A percentile compares a stretch with the other conserved stretches of the same genome.
Conservation (phyloP, 2,888 invertebrate species). For the Diplolepis rosae region DNA sequence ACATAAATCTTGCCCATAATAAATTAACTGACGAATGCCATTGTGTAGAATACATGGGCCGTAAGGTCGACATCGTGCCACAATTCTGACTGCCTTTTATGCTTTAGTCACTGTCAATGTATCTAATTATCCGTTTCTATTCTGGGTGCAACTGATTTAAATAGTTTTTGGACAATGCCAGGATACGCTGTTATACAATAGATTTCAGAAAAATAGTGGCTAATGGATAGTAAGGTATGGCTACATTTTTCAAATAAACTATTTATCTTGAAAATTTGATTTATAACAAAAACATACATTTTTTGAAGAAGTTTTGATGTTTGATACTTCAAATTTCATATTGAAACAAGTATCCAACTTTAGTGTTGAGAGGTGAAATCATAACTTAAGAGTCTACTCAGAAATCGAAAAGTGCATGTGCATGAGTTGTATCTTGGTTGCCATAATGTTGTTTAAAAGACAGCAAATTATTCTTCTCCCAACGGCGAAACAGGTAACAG, state of each 20-base stretch:
- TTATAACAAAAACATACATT: not conserved
- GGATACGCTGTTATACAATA: slow-evolving; percentile 21
- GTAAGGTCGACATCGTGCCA: not conserved
- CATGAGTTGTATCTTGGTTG: not conserved
- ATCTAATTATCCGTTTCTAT: slow-evolving; percentile 29
- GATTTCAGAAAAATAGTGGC: not conserved
- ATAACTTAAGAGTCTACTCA: slow-evolving; percentile 15
- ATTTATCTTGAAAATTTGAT: not conserved
- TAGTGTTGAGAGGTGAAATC: not conserved
- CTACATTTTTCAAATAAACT: not conserved
- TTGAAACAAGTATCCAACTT: not conserved
- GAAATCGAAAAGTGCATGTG: slow-evolving; percentile 10
- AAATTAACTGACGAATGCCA: slow-evolving; percentile 21
- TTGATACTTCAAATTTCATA: not conserved
- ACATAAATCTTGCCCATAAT: slow-evolving; percentile 11
- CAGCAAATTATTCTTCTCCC: slow-evolving; percentile 24
- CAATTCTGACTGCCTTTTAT: slow-evolving; percentile 7
- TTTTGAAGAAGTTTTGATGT: not conserved
- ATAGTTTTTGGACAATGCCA: not conserved
- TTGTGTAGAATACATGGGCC: slow-evolving; percentile 3
- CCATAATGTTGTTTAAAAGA: slow-evolving; percentile 1
- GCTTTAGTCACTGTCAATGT: slow-evolving; percentile 27
- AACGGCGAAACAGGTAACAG: slow-evolving; percentile 28
- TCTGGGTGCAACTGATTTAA: slow-evolving; percentile 23
- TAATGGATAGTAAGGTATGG: not conserved